phyloP scores from a whole-genome alignment of 2,113 vertebrate species.

The Drymodes brunneopygia region DNA sequence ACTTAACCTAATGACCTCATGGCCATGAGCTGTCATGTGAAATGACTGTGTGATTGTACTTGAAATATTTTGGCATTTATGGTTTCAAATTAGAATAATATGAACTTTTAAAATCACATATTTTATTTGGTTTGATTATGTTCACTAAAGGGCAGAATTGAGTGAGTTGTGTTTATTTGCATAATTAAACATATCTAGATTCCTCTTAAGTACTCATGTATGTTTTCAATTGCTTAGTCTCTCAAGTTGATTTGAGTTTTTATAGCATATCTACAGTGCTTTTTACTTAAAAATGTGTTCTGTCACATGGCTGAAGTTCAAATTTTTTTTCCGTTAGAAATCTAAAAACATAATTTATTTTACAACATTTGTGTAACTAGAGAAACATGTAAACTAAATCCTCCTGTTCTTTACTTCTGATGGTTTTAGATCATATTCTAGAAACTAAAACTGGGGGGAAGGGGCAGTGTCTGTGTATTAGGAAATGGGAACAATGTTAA shows the following conservation, averaged over 20 bases:
- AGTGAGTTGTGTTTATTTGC: neutral
- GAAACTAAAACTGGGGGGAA: neutral
- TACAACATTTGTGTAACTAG: neutral
- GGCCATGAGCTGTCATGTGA: neutral
- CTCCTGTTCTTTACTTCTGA: neutral
- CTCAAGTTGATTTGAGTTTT: neutral
- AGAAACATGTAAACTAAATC: neutral
- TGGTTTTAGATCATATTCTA: neutral
- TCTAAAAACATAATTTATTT: neutral
- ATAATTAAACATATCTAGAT: neutral
- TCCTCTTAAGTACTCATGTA: neutral
- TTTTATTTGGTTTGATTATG: neutral
- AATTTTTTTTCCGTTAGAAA: neutral
- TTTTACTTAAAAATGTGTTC: neutral
- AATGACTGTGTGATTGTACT: neutral
- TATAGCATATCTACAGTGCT: neutral
- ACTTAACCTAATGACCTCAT: neutral
- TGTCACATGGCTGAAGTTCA: neutral
- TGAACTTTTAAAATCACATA: neutral
- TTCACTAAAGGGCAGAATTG: neutral
- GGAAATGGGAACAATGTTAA: neutral
- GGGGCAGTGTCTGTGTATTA: neutral
- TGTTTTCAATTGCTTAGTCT: neutral
- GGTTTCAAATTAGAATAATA: neutral
- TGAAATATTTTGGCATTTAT: neutral